Base-by-base conservation (phyloP, 2,888 invertebrate species). In the Catotricha subobsoleta region DNA sequence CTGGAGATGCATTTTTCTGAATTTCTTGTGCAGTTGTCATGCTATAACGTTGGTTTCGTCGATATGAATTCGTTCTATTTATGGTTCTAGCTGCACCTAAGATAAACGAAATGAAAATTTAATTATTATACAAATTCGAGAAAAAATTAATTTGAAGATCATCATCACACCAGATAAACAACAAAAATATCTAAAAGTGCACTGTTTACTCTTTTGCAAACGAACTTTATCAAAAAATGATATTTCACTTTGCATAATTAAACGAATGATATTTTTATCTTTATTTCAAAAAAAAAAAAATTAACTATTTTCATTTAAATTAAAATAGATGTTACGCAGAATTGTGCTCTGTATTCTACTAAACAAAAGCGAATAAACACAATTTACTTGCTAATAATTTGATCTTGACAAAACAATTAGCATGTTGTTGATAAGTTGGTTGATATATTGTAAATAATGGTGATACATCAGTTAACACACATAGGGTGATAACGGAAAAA, bases 141-240 rank as follows among this genome's bases (percentile, higher is more conserved):
- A 40, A 18, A 33, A 10, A 8, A 20, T 34, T n/a, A 21, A 2
- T 37, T 33, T 34, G n/a, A n/a, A n/a, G n/a, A n/a, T n/a, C n/a
- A n/a, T n/a, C n/a, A n/a, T n/a, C n/a, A n/a, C 18, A 21, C 21
- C 31, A 15, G 43, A 34, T n/a, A 44, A 6, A 23, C 43, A 44
- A 28, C 43, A 44, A 12, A 44, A 39, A 41, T 41, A 34, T 16
- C 29, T 40, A 2, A 41, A 30, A 2, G 19, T 31, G 20, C 34
- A 39, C 9, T 10, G 31, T 39, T 37, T 31, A 13, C 9, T 34
- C n/a, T n/a, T 20, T 4, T n/a, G 13, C 5, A 9, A 8, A 13
- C n/a, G 12, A 2, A 20, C 21, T 4, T 12, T 19, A 12, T n/a
- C 12, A 4, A 12, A 19, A 3, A 20, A 18, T n/a, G n/a, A n/a